These are phyloP conservation scores for Myripristis murdjan DNA, from an alignment of 2,797 vertebrate species.

Conservation along the genomic window DNA sequence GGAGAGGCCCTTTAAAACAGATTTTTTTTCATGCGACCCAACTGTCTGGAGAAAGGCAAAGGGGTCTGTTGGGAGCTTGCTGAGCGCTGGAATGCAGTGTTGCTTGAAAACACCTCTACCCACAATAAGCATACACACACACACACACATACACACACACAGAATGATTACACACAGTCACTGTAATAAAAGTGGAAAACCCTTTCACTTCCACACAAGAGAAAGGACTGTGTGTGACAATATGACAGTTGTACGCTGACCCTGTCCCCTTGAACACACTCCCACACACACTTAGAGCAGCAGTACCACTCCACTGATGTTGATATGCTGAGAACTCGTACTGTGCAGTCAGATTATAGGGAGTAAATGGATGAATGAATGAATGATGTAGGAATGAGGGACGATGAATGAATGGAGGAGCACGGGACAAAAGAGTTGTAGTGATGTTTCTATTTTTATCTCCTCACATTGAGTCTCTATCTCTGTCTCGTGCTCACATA, in stretches of 20 bases:
- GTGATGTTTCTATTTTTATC: too few relatives aligned
- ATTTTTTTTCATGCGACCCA: background rate
- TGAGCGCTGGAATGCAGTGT: too few relatives aligned
- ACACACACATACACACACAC: background rate
- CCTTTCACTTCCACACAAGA: too few relatives aligned
- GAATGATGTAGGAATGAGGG: constrained; percentile 3
- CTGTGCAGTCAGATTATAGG: background rate
- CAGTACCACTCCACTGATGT: background rate
- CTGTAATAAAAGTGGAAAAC: too few relatives aligned
- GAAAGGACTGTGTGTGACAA: background rate
- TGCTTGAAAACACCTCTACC: too few relatives aligned
- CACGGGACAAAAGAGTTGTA: background rate
- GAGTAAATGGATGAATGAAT: background rate
- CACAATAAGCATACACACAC: background rate
- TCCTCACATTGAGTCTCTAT: too few relatives aligned
- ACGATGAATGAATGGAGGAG: background rate
- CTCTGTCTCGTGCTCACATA: too few relatives aligned
- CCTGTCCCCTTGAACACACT: too few relatives aligned
- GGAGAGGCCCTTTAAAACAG: constrained; percentile 7
- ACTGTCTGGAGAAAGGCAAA: constrained; percentile 17
- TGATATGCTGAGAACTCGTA: background rate
- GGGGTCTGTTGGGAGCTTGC: too few relatives aligned
- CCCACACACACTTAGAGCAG: background rate
- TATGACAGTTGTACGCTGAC: too few relatives aligned
- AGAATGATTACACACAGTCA: background rate